Base-by-base conservation (phyloP, 2,888 invertebrate genomes). In the Scaptomyza tumidula region DNA sequence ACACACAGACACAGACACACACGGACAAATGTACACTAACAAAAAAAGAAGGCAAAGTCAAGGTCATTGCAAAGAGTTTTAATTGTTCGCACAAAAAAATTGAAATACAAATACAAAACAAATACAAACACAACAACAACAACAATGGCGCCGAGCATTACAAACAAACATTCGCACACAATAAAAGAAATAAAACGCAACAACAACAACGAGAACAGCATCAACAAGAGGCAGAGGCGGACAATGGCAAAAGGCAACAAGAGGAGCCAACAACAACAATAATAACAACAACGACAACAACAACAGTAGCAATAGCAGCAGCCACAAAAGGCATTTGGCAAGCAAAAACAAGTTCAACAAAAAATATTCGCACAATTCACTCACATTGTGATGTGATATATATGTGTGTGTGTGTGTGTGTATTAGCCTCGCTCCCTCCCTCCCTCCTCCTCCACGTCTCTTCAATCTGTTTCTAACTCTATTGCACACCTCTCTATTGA, bases 41-140 rank as follows among this genome's bases (percentile, higher is more conserved):
- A 63, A 65, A 62, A 50, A 50, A 13, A 45, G 86, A 86, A 83
- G 91, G 90, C 91, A 91, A 91, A 91, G 91, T 91, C 91, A 91
- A 91, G 91, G 91, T 91, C 91, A 91, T 84, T 90, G 90, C 90
- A 90, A 91, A 91, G 91, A 91, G 91, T 91, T 91, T 85, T 91
- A 91, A 91, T 91, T 91, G 91, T 91, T 91, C 90, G 79, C 85
- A 89, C 76, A 88, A 62, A 64, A 39, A 41, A 71, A 63, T 60
- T 45, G 69, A 73, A 78, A 86, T 68, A 78, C 62, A 79, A 76
- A 66, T 66, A 81, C 64, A 73, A 75, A 83, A 68, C 63, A 68
- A 65, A 68, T 19, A 57, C 11, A 33, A 9, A 31, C 48, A 63
- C 14, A 48, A 44, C 37, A 65, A 52, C 60, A 65, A 52, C 70